phyloP scores from a whole-genome alignment of 2,113 vertebrate genomes.

The Neodontobutis hainanensis region DNA sequence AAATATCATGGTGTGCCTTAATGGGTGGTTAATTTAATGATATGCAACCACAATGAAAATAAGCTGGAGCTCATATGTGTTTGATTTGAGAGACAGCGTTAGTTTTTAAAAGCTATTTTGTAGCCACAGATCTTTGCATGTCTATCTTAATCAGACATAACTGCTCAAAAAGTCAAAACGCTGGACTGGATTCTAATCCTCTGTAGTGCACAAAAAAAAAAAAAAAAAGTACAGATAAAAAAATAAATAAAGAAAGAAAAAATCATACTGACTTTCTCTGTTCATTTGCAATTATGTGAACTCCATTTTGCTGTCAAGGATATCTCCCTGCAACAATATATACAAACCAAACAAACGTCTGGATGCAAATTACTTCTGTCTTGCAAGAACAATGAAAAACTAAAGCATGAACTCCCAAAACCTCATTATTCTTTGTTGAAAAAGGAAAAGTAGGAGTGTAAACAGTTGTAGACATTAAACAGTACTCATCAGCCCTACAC shows the following conservation, averaged over 20 bases:
- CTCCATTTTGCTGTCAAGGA: constrained; percentile 7
- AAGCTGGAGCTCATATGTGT: neutral
- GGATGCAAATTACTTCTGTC: constrained; percentile 24
- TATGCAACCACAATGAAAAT: constrained; percentile 3
- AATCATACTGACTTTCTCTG: constrained; percentile 23
- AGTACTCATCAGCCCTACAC: constrained; percentile 14
- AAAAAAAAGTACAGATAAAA: constrained; percentile 9
- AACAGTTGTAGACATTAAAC: constrained; percentile 25
- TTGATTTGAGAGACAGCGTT: neutral
- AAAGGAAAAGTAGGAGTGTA: constrained; percentile 28
- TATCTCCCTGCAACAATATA: constrained; percentile 4
- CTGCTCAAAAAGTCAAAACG: constrained; percentile 38
- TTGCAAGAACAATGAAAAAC: constrained; percentile 33
- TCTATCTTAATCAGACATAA: constrained; percentile 20
- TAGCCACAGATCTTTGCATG: neutral
- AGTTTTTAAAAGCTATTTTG: neutral
- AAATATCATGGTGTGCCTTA: neutral
- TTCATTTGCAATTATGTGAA: constrained; percentile 27
- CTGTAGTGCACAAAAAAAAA: neutral
- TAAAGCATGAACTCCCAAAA: constrained; percentile 12
- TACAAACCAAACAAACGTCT: constrained; percentile 18
- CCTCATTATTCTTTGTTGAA: constrained; percentile 35
- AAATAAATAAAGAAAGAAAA: neutral
- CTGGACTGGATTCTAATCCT: constrained; percentile 27
- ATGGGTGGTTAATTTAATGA: constrained; percentile 1